These are phyloP conservation scores for Sericinus montela DNA, from an alignment of 2,888 invertebrate genomes.

Conservation along the genomic window DNA sequence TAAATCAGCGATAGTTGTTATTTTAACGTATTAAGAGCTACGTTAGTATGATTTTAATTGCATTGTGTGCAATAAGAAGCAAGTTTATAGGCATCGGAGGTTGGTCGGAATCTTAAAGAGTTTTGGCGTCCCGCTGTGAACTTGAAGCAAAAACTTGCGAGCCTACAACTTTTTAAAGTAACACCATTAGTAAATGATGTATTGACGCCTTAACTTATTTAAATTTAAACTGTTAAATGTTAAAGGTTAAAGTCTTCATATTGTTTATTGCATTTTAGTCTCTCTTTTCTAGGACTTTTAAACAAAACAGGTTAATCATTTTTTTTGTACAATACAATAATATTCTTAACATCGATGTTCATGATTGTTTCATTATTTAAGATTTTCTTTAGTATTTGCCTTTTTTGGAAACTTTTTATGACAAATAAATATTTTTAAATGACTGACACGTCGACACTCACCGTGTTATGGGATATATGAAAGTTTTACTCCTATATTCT, in stretches of 20 bases:
- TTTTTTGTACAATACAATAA: too few species aligned
- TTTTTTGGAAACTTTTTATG: too few species aligned
- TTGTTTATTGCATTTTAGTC: too few species aligned
- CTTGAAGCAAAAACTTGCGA: slow-evolving; percentile 57
- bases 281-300: too few species aligned
- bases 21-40: background rate
- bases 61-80: slow-evolving; percentile 41
- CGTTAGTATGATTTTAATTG: slow-evolving; percentile 4
- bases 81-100: slow-evolving; percentile 50
- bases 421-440: too few species aligned
- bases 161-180: slow-evolving; percentile 56
- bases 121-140: slow-evolving; percentile 55
- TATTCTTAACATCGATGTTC: too few species aligned
- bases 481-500: too few species aligned
- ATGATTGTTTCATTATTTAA: too few species aligned
- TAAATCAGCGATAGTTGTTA: background rate
- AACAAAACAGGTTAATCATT: too few species aligned
- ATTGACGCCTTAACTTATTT: slow-evolving; percentile 74
- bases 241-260: slow-evolving; percentile 69
- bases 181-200: slow-evolving; percentile 57
- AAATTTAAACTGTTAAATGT: slow-evolving; percentile 63
- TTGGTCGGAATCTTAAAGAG: slow-evolving; percentile 51
- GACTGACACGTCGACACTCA: too few species aligned
- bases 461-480: too few species aligned
- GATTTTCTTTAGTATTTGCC: too few species aligned